Evolutionary conservation across 2,113 vertebrate genomes (phyloP), one percentile per base, ranked within the genome.

Genomic region (Rutilus rutilus): DNA sequence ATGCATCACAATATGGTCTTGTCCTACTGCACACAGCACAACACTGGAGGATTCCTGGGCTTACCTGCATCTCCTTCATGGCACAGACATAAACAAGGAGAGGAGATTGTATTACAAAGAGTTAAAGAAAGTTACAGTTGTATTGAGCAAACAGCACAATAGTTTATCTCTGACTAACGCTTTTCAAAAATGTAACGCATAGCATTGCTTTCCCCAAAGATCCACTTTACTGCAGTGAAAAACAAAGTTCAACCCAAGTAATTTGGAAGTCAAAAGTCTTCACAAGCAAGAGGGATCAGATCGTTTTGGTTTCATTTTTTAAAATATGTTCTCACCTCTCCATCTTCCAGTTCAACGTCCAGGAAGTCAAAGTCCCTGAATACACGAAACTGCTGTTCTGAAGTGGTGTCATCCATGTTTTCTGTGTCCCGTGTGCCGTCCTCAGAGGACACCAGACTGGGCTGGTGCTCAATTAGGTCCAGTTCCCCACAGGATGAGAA

Each of bases 301-400:
- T 39, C 11, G 7, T 39, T 57, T 21, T 19, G 36, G 76, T 64
- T 33, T 19, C 5, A 0, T 33, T 21, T 33, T 30, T 21, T 0
- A 3, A 67, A 54, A 80, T 71, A 23, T 21, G 7, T n/a, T 84
- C 91, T 89, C 95, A 99, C 98, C 97, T 99, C 98, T 90, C 97
- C 98, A 64, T 99, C 98, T 90, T 99, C 98, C 91, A 99, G 95
- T 89, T 99, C 98, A 90, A 99, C 98, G 33, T 99, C 98, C 89
- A 99, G 95, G 93, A 99, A 99, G 90, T 99, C 98, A 84, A 99
- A 99, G 93, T 99, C 98, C 79, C 98, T 92, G 93, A 99, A 99
- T 89, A 99, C 98, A 82, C 98, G 92, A 92, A 99, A 99, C 92
- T 99, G 98, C 86, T 99, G 98, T 92, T 99, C 98, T 0, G 97